These are phyloP conservation scores for Lepidocolaptes lacrymiger DNA, from an alignment of 2,797 vertebrate genomes.

Conservation along the genomic window DNA sequence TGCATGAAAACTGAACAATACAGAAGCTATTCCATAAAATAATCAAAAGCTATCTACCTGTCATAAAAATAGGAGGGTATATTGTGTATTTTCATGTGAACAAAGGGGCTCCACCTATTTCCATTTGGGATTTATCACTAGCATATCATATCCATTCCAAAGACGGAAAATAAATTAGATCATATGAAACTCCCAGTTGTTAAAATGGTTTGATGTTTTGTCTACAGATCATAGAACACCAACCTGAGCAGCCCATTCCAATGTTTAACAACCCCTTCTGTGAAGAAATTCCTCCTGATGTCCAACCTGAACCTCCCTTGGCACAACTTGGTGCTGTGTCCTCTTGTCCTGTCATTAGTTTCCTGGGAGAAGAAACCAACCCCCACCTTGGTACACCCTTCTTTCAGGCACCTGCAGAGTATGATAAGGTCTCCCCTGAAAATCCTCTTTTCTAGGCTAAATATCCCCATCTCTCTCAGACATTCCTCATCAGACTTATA, in stretches of 20 bases:
- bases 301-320: too few species aligned
- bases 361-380: background rate
- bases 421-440: background rate
- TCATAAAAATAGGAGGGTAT: background rate
- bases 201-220: background rate
- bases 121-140: background rate
- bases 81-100: background rate
- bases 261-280: too few species aligned
- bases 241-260: too few species aligned
- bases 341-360: too few species aligned
- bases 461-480: background rate
- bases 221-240: background rate
- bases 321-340: too few species aligned
- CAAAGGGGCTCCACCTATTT: constrained; percentile 1
- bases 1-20: background rate
- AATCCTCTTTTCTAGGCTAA: background rate
- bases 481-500: too few species aligned
- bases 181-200: background rate
- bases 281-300: too few species aligned
- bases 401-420: background rate
- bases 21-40: background rate
- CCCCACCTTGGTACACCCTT: background rate
- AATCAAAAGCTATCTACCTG: background rate
- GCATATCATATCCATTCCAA: background rate
- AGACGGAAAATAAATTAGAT: background rate